These are phyloP conservation scores for Drosophila miranda DNA, from an alignment of 1,140 invertebrate species.

Conservation along the genomic window DNA sequence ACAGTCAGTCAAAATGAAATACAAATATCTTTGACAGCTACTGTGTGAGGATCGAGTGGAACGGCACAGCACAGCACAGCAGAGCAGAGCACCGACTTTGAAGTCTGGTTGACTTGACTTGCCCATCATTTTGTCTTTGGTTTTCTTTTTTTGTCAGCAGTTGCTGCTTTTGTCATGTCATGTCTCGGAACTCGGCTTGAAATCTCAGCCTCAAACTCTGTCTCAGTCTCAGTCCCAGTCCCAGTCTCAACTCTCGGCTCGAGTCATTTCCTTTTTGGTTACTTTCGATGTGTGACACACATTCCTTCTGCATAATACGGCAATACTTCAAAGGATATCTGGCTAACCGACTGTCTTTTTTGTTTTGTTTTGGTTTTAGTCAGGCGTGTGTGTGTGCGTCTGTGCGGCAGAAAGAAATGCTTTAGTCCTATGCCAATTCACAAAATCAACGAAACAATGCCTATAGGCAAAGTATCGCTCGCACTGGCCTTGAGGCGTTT, in stretches of 20 bases:
- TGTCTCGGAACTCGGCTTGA: constrained; percentile 57
- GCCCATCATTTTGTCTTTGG: constrained; percentile 49
- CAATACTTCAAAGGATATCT: constrained; percentile 68
- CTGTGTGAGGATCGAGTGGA: constrained; percentile 43
- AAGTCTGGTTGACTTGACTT: constrained; percentile 60
- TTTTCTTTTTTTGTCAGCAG: background rate
- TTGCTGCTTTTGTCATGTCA: constrained; percentile 56
- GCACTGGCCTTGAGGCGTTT: constrained; percentile 33
- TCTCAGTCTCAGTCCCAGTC: constrained; percentile 30
- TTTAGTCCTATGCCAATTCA: constrained; percentile 36
- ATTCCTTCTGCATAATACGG: constrained; percentile 60
- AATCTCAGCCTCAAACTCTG: constrained; percentile 38
- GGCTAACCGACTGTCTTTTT: constrained; percentile 5
- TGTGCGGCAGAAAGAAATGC: constrained; percentile 40
- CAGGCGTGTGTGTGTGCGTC: constrained; percentile 32
- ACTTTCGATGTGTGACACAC: constrained; percentile 67
- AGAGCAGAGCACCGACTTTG: constrained; percentile 64
- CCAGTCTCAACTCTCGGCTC: constrained; percentile 21
- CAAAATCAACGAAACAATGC: constrained; percentile 37
- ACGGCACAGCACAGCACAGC: constrained; percentile 19
- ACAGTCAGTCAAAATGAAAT: constrained; percentile 68
- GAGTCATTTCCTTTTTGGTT: constrained; percentile 72
- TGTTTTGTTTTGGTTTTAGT: constrained; percentile 19
- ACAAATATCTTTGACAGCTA: constrained; percentile 80
- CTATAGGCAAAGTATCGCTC: constrained; percentile 3